These are phyloP conservation scores for Myoxocephalus aenaeus DNA, from an alignment of 2,797 vertebrate species.

Conservation along the genomic window DNA sequence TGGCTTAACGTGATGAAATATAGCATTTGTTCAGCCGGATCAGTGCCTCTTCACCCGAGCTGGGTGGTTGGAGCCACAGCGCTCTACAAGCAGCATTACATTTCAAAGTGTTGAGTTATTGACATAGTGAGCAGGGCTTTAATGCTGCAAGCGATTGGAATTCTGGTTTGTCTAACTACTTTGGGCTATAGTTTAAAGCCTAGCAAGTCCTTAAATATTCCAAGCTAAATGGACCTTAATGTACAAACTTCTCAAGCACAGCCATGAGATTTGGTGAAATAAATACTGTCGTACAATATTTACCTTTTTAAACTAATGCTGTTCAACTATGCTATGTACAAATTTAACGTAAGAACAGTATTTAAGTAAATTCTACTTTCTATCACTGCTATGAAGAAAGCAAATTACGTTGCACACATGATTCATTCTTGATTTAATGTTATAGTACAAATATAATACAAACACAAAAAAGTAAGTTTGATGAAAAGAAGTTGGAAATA, in stretches of 20 bases:
- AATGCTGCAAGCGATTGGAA: not conserved
- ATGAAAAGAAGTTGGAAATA: not conserved
- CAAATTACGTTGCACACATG: not conserved
- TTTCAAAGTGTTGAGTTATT: conserved; percentile 1
- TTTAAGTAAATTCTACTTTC: not conserved
- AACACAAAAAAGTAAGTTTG: not conserved
- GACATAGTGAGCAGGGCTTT: not conserved
- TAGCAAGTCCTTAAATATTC: not conserved
- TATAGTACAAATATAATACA: no score
- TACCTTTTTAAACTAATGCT: not conserved
- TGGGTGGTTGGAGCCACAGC: not conserved
- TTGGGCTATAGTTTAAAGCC: not conserved
- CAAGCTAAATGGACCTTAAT: not conserved
- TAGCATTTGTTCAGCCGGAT: not conserved
- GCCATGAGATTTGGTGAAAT: not conserved
- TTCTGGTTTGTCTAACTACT: not conserved
- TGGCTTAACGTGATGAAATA: not conserved
- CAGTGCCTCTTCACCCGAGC: not conserved
- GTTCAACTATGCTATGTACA: not conserved
- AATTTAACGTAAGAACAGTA: not conserved
- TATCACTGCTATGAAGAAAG: no score
- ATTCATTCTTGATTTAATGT: not conserved
- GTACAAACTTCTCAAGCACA: not conserved
- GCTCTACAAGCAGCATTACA: not conserved
- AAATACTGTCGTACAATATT: not conserved